These are phyloP conservation scores for Baryphthengus martii DNA, from an alignment of 2,113 vertebrate genomes.

Conservation along the genomic window DNA sequence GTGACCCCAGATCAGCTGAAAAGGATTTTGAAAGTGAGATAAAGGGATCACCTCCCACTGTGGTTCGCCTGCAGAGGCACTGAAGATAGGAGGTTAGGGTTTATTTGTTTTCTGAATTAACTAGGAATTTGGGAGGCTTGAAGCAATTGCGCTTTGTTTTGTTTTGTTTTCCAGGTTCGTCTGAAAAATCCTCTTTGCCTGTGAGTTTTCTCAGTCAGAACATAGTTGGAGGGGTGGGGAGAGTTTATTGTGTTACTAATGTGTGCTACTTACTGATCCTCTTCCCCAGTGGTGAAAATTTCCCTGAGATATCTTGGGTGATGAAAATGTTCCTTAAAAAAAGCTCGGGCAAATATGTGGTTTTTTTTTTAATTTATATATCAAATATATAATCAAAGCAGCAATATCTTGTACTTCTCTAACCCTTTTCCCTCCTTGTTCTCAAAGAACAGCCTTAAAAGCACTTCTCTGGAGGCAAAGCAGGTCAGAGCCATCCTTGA, in stretches of 20 bases:
- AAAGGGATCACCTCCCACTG: background rate
- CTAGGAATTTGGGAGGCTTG: background rate
- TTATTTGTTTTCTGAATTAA: conserved; percentile 53
- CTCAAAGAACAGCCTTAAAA: background rate
- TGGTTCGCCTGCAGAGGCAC: background rate
- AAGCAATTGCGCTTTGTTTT: conserved; percentile 12
- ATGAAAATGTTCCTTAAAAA: background rate
- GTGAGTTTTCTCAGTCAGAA: background rate
- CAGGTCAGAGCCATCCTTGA: background rate
- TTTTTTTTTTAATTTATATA: background rate
- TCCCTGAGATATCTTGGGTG: background rate
- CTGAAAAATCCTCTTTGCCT: background rate
- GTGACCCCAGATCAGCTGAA: conserved; percentile 18
- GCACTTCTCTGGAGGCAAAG: background rate
- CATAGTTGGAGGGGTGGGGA: background rate
- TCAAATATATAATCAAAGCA: background rate
- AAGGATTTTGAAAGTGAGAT: conserved; percentile 37
- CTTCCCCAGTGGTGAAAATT: background rate
- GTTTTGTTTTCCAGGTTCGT: background rate
- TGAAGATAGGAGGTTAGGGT: background rate
- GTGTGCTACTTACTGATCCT: background rate
- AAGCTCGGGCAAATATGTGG: background rate
- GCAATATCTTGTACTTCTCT: background rate
- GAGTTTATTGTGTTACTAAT: background rate
- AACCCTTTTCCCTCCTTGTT: background rate